phyloP scores from a whole-genome alignment of 2,113 vertebrate genomes.

The Coreoperca whiteheadi region DNA sequence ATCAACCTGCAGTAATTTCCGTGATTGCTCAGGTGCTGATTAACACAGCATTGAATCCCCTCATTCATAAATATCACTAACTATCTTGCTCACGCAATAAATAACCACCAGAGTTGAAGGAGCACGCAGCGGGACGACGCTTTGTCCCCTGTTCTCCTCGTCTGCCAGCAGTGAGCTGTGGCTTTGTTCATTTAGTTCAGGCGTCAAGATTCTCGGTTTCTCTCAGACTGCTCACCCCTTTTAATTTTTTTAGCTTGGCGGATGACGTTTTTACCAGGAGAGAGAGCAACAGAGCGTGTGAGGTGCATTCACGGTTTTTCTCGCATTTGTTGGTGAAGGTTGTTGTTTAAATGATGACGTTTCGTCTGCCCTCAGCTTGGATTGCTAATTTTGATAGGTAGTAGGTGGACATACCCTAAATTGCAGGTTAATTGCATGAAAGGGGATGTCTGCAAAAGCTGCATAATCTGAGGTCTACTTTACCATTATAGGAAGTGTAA shows the following conservation, averaged over 20 bases:
- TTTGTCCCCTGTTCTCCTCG: slow-evolving; percentile 51
- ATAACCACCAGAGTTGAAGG: slow-evolving; percentile 37
- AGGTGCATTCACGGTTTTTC: too few species aligned
- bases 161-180: slow-evolving; percentile 23
- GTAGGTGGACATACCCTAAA: background rate
- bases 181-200: slow-evolving; percentile 42
- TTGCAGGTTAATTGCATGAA: background rate
- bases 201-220: background rate
- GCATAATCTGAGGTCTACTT: background rate
- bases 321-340: background rate
- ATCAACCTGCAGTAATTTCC: slow-evolving; percentile 54
- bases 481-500: background rate
- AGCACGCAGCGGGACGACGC: slow-evolving; percentile 15
- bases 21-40: slow-evolving; percentile 52
- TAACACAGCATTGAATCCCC: slow-evolving; percentile 45
- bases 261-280: background rate
- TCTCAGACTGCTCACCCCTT: background rate
- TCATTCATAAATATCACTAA: slow-evolving; percentile 40
- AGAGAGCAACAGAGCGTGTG: background rate
- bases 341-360: background rate
- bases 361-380: background rate
- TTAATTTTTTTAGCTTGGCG: background rate
- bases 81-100: slow-evolving; percentile 28
- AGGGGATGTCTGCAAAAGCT: background rate
- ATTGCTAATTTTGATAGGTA: background rate